phyloP scores from a whole-genome alignment of 2,888 invertebrate genomes.

The Nezara viridula region DNA sequence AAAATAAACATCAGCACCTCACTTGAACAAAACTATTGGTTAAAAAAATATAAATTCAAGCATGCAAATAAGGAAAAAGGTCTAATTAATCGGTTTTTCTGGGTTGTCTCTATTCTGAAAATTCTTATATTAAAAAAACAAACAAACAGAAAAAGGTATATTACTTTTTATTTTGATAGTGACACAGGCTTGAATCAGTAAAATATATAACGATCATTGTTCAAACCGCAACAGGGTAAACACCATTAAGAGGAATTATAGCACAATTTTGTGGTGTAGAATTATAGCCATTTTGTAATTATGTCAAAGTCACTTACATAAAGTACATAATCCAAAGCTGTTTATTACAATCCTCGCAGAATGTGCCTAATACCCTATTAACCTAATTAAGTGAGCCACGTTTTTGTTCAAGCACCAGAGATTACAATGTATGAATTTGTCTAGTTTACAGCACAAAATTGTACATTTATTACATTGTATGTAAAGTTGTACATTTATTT shows the following conservation, averaged over 20 bases:
- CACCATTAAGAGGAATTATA: background rate
- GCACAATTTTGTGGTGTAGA: background rate
- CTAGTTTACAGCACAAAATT: background rate
- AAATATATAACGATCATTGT: background rate
- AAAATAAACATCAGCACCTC: no score
- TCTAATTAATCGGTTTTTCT: no score
- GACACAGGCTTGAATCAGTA: background rate
- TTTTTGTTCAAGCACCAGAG: background rate
- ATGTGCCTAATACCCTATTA: background rate
- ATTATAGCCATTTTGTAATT: background rate
- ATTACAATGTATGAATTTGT: background rate
- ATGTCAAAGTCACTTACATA: background rate
- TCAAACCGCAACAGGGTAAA: background rate
- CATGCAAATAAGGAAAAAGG: no score
- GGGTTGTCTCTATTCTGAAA: no score
- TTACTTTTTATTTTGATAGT: background rate
- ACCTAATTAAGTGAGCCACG: background rate
- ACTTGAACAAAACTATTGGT: no score
- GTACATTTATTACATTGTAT: no score
- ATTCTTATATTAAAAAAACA: background rate
- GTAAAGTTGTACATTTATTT: no score
- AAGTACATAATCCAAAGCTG: background rate
- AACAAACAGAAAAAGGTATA: background rate
- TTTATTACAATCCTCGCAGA: background rate
- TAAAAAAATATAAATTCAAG: no score